These are phyloP conservation scores for Phania funesta DNA, from an alignment of 2,888 invertebrate species.

Conservation along the genomic window DNA sequence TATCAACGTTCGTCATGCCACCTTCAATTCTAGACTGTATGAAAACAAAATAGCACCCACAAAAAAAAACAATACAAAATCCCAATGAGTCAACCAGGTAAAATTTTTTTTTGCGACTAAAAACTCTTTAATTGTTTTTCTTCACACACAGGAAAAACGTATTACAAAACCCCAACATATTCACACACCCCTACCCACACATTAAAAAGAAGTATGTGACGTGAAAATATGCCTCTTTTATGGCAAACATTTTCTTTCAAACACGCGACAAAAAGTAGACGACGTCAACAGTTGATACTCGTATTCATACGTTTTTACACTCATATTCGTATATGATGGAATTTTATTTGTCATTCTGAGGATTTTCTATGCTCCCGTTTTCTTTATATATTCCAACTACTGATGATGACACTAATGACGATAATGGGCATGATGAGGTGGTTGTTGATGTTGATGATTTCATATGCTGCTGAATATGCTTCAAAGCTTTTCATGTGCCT, in stretches of 20 bases:
- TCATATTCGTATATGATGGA: slow-evolving; percentile 8
- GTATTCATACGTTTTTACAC: neutral
- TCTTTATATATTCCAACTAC: slow-evolving; percentile 18
- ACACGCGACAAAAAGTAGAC: slow-evolving; percentile 48
- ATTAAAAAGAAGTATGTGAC: slow-evolving; percentile 37
- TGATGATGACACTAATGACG: slow-evolving; percentile 47
- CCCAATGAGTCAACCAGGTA: slow-evolving; percentile 48
- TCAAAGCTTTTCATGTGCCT: slow-evolving; percentile 19
- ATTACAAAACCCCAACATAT: slow-evolving; percentile 10
- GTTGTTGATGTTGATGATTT: slow-evolving; percentile 39
- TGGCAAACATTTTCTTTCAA: slow-evolving; percentile 18
- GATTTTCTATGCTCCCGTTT: neutral
- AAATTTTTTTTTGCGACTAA: slow-evolving; percentile 20
- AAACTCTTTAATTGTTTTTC: slow-evolving; percentile 61
- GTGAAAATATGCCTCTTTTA: slow-evolving; percentile 45
- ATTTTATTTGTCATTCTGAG: slow-evolving; percentile 56
- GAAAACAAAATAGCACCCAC: neutral
- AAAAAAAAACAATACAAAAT: neutral
- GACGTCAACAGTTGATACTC: slow-evolving; percentile 55
- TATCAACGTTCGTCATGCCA: slow-evolving; percentile 20
- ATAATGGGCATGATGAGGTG: slow-evolving; percentile 19
- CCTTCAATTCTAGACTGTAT: slow-evolving; percentile 22
- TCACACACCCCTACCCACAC: neutral
- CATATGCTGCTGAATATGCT: slow-evolving; percentile 27
- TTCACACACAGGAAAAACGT: slow-evolving; percentile 40